phyloP scores from a whole-genome alignment of 2,797 vertebrate genomes.

The Macrochelys suwanniensis region DNA sequence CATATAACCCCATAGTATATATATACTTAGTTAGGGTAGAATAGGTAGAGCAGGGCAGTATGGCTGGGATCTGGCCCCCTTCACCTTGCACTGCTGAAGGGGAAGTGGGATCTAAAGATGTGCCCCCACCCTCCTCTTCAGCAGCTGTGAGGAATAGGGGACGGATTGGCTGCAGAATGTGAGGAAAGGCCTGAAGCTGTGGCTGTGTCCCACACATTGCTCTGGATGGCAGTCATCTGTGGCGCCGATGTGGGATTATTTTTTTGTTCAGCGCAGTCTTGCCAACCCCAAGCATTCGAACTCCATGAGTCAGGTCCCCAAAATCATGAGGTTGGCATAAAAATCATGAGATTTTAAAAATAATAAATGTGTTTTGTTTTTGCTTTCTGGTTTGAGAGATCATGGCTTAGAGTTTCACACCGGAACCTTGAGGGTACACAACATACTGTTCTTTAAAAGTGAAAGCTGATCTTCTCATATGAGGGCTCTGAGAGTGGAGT shows the following conservation, averaged over 20 bases:
- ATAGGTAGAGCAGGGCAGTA: background rate
- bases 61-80: background rate
- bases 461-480: fast-evolving
- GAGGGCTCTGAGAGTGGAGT: background rate
- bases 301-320: background rate
- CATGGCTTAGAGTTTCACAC: background rate
- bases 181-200: background rate
- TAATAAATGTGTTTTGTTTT: background rate
- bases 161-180: background rate
- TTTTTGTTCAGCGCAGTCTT: background rate
- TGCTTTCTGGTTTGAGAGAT: background rate
- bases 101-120: conserved; percentile 8
- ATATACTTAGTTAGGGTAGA: background rate
- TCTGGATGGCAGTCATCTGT: background rate
- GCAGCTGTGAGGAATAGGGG: background rate
- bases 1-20: background rate
- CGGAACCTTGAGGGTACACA: background rate
- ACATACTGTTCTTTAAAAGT: fast-evolving
- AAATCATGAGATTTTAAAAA: background rate
- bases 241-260: background rate
- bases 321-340: background rate
- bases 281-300: background rate
- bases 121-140: background rate
- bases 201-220: background rate
- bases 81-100: background rate